phyloP scores from a whole-genome alignment of 2,888 invertebrate species.

The Timema podura region DNA sequence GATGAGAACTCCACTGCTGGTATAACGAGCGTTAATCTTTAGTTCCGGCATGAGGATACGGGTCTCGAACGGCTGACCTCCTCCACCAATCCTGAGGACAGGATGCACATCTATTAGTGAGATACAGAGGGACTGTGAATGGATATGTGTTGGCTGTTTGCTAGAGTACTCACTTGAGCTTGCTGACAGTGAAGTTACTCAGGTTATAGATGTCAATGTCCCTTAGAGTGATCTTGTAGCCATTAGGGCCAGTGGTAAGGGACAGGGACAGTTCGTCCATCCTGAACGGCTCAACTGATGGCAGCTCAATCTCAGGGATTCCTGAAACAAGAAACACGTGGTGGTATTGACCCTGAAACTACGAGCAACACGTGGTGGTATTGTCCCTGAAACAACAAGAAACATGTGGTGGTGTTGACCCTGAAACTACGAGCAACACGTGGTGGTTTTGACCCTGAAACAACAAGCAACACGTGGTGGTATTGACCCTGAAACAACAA shows the following conservation, averaged over 20 bases:
- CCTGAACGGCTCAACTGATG: constrained; percentile 57
- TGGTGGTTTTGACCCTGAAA: no score
- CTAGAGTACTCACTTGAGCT: constrained; percentile 42
- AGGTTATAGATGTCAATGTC: constrained; percentile 48
- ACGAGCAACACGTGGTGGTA: no score
- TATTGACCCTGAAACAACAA: no score
- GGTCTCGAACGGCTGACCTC: constrained; percentile 62
- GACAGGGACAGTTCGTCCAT: constrained; percentile 53
- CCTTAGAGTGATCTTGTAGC: constrained; percentile 48
- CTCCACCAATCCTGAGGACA: constrained; percentile 42
- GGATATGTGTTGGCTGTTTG: not conserved
- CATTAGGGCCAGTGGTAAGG: constrained; percentile 48
- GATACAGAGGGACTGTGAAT: not conserved
- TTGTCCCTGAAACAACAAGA: no score
- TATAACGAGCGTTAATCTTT: constrained; percentile 61
- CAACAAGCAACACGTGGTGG: no score
- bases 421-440: no score
- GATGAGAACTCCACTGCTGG: constrained; percentile 63
- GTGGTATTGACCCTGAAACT: no score
- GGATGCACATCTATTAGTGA: not conserved
- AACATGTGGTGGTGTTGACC: no score
- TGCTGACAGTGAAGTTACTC: constrained; percentile 48
- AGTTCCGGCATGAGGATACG: constrained; percentile 60
- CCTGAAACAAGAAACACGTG: constrained; percentile 31
- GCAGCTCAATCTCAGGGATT: constrained; percentile 62